These are phyloP conservation scores for Pimpla rufipes DNA, from an alignment of 2,888 invertebrate genomes.

Conservation along the genomic window DNA sequence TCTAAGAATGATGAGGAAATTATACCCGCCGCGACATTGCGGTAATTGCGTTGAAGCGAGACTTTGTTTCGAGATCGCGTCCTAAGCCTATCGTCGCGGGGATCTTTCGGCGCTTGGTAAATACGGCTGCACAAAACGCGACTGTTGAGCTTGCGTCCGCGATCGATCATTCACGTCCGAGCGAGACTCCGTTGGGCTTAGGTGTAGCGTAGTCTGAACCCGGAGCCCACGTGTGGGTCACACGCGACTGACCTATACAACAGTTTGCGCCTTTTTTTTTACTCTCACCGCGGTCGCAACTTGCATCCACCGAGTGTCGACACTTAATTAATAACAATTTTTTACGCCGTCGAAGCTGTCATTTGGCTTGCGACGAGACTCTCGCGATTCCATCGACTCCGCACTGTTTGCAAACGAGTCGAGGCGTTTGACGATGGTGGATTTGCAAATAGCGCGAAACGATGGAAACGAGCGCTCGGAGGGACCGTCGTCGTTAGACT, in stretches of 20 bases:
- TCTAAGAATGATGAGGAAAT: conserved; percentile 13
- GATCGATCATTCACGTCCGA: conserved; percentile 59
- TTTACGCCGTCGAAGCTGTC: neutral
- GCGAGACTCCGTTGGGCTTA: conserved; percentile 18
- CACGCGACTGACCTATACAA: conserved; percentile 37
- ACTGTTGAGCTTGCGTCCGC: conserved; percentile 45
- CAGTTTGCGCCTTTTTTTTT: neutral
- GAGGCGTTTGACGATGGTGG: neutral
- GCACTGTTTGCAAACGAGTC: neutral
- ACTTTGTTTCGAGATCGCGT: conserved; percentile 30
- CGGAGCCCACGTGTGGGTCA: conserved; percentile 35
- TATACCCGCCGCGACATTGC: conserved; percentile 13
- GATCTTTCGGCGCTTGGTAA: conserved; percentile 35
- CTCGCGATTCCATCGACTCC: neutral
- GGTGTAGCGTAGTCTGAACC: conserved; percentile 32
- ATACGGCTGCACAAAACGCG: conserved; percentile 21
- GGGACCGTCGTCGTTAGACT: conserved; percentile 26
- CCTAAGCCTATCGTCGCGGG: conserved; percentile 2
- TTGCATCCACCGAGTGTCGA: neutral
- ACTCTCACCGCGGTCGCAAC: neutral
- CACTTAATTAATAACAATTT: neutral
- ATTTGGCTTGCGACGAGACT: neutral
- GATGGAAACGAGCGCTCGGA: conserved; percentile 9
- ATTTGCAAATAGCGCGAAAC: conserved; percentile 25
- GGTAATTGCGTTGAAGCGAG: conserved; percentile 31